phyloP scores from a whole-genome alignment of 2,113 vertebrate genomes.

The Erythrolamprus reginae region DNA sequence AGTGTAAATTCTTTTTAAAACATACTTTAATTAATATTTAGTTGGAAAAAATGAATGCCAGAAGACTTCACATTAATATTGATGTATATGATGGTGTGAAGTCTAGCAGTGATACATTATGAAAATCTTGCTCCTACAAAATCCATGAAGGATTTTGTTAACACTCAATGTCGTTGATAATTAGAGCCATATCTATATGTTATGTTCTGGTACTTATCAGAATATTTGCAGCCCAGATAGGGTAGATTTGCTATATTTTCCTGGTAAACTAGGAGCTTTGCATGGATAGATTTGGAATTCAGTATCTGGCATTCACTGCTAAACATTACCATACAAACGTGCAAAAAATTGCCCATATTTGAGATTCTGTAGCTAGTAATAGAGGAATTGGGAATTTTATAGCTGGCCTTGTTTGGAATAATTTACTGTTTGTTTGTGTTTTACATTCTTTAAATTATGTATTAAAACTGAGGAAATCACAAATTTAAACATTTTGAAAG shows the following conservation, averaged over 20 bases:
- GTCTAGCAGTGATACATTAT: not conserved
- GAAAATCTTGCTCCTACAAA: not conserved
- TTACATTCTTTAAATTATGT: not conserved
- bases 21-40: not conserved
- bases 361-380: not conserved
- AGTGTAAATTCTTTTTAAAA: not conserved
- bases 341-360: not conserved
- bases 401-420: not conserved
- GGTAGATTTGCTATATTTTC: not conserved
- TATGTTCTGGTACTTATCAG: not conserved
- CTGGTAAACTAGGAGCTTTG: not conserved
- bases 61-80: not conserved
- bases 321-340: not conserved
- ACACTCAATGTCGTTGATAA: not conserved
- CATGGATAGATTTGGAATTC: not conserved
- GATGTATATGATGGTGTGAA: not conserved
- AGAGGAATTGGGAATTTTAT: not conserved
- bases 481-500: not conserved
- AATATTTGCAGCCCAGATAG: not conserved
- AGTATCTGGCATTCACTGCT: not conserved
- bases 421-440: not conserved
- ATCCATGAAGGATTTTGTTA: not conserved
- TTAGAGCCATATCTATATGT: not conserved
- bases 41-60: not conserved
- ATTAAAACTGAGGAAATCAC: not conserved